A percentile compares a stretch with the other conserved stretches of the same genome.
Conservation (phyloP, 2,797 vertebrate genomes). For the Argentina silus region DNA sequence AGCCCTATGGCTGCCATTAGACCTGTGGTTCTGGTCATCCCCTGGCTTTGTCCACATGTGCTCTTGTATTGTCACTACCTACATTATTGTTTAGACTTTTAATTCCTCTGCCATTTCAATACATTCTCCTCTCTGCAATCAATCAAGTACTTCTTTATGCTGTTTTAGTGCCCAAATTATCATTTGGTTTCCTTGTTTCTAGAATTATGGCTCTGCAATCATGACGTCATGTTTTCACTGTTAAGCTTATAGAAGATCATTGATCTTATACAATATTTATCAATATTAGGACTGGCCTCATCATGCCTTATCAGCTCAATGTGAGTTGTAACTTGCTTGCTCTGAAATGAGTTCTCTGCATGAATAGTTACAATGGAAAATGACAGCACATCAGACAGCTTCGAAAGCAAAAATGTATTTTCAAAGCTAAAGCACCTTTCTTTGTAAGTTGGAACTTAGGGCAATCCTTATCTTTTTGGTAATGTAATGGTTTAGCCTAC, state of each 20-base stretch:
- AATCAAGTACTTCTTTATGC: not conserved
- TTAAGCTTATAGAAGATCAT: not conserved
- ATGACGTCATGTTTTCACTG: not conserved
- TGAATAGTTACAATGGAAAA: not conserved
- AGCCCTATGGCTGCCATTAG: slow-evolving; percentile 26
- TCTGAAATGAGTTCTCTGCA: not conserved
- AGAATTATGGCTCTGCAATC: not conserved
- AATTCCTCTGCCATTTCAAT: slow-evolving; percentile 1
- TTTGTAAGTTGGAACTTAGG: no score
- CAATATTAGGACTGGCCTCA: not conserved
- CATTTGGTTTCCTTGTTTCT: not conserved
- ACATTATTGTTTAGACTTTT: slow-evolving; percentile 9
- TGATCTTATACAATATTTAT: not conserved
- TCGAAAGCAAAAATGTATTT: not conserved
- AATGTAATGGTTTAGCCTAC: no score
- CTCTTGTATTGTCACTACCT: slow-evolving; percentile 47
- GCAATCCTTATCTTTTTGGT: no score
- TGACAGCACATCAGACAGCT: not conserved
- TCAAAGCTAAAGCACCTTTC: not conserved
- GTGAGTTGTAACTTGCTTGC: not conserved
- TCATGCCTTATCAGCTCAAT: not conserved
- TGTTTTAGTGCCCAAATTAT: not conserved
- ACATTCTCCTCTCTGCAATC: not conserved
- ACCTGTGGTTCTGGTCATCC: slow-evolving; percentile 17
- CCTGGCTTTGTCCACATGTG: not conserved